These are phyloP conservation scores for Agrotis ipsilon DNA, from an alignment of 2,888 invertebrate species.

Conservation along the genomic window DNA sequence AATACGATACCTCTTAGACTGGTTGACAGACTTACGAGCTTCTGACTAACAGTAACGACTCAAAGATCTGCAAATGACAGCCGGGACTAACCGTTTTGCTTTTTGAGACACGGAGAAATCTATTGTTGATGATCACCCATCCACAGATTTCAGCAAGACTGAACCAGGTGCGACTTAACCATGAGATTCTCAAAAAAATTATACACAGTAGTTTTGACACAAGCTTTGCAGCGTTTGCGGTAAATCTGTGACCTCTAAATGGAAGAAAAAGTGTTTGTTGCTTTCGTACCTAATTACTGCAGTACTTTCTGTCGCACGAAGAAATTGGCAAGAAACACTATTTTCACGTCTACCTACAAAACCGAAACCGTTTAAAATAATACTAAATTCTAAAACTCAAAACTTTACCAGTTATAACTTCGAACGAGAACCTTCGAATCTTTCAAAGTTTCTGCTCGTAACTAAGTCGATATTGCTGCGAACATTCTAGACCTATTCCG, in stretches of 20 bases:
- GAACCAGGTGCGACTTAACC: too few relatives aligned
- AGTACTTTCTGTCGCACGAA: slow-evolving; percentile 19
- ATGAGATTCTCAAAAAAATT: too few relatives aligned
- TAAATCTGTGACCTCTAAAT: not conserved
- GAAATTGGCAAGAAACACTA: slow-evolving; percentile 30
- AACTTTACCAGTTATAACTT: slow-evolving; percentile 28
- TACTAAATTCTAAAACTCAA: slow-evolving; percentile 23
- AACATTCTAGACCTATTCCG: slow-evolving; percentile 48
- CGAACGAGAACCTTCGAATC: slow-evolving; percentile 23
- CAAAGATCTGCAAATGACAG: too few relatives aligned
- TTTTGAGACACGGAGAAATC: too few relatives aligned
- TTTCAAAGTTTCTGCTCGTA: slow-evolving; percentile 37
- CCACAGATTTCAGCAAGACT: too few relatives aligned
- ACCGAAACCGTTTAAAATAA: slow-evolving; percentile 27
- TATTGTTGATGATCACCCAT: too few relatives aligned
- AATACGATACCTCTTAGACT: too few relatives aligned
- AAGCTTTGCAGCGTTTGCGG: not conserved
- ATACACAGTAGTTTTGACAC: too few relatives aligned
- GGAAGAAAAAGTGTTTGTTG: not conserved
- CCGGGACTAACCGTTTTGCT: too few relatives aligned
- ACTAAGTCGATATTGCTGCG: slow-evolving; percentile 33
- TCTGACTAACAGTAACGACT: too few relatives aligned
- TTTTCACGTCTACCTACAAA: slow-evolving; percentile 12
- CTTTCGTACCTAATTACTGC: slow-evolving; percentile 33
- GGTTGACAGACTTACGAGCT: too few relatives aligned